phyloP scores from a whole-genome alignment of 2,888 invertebrate species.

The Kuschelorhynchus macadamiae region DNA sequence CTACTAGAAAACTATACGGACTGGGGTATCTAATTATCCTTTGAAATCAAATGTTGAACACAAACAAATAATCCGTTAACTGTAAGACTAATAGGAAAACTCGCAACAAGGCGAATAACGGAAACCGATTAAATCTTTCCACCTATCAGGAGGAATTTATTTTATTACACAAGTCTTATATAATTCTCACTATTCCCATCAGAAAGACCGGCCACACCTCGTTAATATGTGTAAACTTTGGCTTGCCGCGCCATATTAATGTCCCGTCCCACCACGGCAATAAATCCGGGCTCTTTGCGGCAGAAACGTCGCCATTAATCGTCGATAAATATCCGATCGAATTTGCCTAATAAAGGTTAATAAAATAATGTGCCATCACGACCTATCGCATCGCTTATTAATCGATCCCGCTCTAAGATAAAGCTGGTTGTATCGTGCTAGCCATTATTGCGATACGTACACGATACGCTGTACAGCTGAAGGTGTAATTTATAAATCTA shows the following conservation, averaged over 20 bases:
- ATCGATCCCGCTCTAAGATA: slow-evolving; percentile 44
- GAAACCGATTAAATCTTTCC: too few species aligned
- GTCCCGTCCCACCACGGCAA: slow-evolving; percentile 21
- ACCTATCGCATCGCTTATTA: slow-evolving; percentile 48
- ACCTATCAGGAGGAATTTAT: too few species aligned
- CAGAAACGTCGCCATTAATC: slow-evolving; percentile 42
- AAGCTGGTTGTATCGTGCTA: slow-evolving; percentile 38
- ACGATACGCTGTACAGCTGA: slow-evolving; percentile 28
- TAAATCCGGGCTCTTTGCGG: slow-evolving; percentile 43
- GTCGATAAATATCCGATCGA: slow-evolving; percentile 44
- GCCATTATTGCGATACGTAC: too few species aligned
- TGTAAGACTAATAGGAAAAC: too few species aligned
- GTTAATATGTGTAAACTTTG: slow-evolving; percentile 29
- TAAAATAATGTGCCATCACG: slow-evolving; percentile 50
- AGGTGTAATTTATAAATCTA: slow-evolving; percentile 42
- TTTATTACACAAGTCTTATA: background rate
- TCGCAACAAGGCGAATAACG: too few species aligned
- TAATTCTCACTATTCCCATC: slow-evolving; percentile 3
- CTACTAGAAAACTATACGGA: too few species aligned
- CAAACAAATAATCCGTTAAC: too few species aligned
- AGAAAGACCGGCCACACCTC: slow-evolving; percentile 28
- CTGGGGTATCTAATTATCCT: too few species aligned
- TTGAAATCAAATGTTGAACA: too few species aligned
- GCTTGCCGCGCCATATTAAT: slow-evolving; percentile 23
- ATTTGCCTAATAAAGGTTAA: slow-evolving; percentile 50